A percentile compares a stretch with the other conserved stretches of the same genome.
Evolutionary conservation across 2,888 invertebrate species (phyloP).

Genomic region (Cosmia trapezina): DNA sequence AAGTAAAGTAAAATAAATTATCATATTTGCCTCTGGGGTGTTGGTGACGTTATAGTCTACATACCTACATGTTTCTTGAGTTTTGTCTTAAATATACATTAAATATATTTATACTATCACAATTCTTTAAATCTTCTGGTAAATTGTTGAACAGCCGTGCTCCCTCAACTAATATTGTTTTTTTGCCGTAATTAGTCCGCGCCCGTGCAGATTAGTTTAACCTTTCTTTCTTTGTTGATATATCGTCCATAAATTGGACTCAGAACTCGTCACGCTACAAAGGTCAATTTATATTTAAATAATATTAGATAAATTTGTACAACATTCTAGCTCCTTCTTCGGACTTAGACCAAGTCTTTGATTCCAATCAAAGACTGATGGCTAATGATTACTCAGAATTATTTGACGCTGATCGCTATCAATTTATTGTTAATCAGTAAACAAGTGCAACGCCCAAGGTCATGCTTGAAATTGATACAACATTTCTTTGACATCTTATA

Average conservation of each 20-base stretch:
- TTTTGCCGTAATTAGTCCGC: too few relatives aligned
- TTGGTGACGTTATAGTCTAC: too few relatives aligned
- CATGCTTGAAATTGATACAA: constrained; percentile 13
- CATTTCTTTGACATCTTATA: constrained; percentile 3
- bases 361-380: constrained; percentile 25
- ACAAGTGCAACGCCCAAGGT: constrained; percentile 47
- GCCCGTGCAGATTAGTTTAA: too few relatives aligned
- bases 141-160: too few relatives aligned
- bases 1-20: too few relatives aligned
- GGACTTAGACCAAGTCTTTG: too few relatives aligned
- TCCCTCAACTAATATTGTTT: too few relatives aligned
- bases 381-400: constrained; percentile 24
- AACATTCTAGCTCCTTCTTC: constrained; percentile 7
- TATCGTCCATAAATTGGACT: background rate
- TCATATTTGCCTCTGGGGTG: too few relatives aligned
- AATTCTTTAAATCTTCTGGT: too few relatives aligned
- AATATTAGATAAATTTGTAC: background rate
- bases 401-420: constrained; percentile 39
- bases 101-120: too few relatives aligned
- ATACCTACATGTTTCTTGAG: too few relatives aligned
- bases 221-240: background rate
- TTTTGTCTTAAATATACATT: too few relatives aligned
- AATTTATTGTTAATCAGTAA: constrained; percentile 34
- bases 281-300: background rate
- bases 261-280: background rate